These are phyloP conservation scores for Diarsia brunnea DNA, from an alignment of 2,888 invertebrate species.

Conservation along the genomic window DNA sequence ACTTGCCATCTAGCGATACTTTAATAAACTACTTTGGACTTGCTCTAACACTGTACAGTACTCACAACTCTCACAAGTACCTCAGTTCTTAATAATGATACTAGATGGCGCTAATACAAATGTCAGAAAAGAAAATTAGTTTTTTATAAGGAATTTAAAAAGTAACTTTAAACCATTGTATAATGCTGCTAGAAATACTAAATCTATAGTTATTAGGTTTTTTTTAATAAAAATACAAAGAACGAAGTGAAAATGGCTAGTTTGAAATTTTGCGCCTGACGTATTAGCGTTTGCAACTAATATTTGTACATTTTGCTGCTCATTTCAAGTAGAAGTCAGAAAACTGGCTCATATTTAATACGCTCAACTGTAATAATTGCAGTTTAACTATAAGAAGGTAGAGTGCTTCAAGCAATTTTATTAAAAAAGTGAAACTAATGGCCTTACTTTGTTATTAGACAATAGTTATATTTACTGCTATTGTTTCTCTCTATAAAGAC, in stretches of 20 bases:
- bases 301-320: background rate
- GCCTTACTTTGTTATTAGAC: background rate
- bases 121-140: accelerated
- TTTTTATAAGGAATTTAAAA: background rate
- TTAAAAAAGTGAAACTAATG: background rate
- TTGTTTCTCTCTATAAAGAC: too few species aligned
- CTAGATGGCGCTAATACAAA: slow-evolving; percentile 21
- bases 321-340: too few species aligned
- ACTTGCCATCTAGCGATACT: slow-evolving; percentile 10
- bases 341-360: background rate
- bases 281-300: slow-evolving; percentile 11
- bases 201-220: accelerated
- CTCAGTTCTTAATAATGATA: accelerated
- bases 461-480: too few species aligned
- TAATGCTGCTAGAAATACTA: background rate
- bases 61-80: background rate
- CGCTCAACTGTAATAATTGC: background rate
- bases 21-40: background rate
- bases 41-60: too few species aligned
- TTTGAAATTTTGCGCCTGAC: background rate
- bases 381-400: background rate
- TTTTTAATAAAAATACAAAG: background rate
- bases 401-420: background rate
- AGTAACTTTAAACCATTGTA: background rate
- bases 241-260: background rate